These are phyloP conservation scores for Caenorhabditis doughertyi DNA, from an alignment of 2,888 invertebrate species.

Conservation along the genomic window DNA sequence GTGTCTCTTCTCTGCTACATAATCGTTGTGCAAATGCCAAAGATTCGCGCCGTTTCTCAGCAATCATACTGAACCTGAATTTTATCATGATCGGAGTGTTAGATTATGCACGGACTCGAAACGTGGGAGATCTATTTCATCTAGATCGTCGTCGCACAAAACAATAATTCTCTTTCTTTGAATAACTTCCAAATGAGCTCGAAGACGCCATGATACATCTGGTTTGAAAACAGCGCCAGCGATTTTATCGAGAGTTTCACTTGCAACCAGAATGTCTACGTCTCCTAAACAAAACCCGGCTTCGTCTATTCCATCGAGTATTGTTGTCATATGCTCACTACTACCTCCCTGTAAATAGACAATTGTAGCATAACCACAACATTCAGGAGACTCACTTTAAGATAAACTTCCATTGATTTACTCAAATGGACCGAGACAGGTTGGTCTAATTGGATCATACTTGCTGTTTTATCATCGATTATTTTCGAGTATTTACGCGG, in stretches of 20 bases:
- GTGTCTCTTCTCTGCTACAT: not conserved
- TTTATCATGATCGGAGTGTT: not conserved
- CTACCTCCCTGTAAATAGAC: slow-evolving; percentile 26
- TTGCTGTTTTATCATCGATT: slow-evolving; percentile 1
- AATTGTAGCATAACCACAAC: not conserved
- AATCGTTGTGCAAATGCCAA: slow-evolving; percentile 15
- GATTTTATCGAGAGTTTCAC: slow-evolving; percentile 38
- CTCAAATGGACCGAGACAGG: not conserved
- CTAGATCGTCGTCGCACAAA: slow-evolving; percentile 42
- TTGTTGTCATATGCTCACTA: slow-evolving; percentile 46
- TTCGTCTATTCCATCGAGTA: slow-evolving; percentile 21
- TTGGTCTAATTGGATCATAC: not conserved
- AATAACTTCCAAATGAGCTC: slow-evolving; percentile 15
- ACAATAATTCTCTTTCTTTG: slow-evolving; percentile 19
- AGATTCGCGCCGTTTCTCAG: slow-evolving; percentile 15
- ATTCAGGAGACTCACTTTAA: slow-evolving; percentile 4
- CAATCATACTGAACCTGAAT: not conserved
- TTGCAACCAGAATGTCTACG: slow-evolving; percentile 20
- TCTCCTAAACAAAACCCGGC: not conserved
- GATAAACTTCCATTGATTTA: not conserved
- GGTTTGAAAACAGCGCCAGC: slow-evolving; percentile 29
- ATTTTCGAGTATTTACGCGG: not conserved
- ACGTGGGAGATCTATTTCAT: not conserved
- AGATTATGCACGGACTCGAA: not conserved
- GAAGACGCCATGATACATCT: slow-evolving; percentile 20